Conservation (phyloP, 1,140 invertebrate species). For the Nasonia vitripennis region DNA sequence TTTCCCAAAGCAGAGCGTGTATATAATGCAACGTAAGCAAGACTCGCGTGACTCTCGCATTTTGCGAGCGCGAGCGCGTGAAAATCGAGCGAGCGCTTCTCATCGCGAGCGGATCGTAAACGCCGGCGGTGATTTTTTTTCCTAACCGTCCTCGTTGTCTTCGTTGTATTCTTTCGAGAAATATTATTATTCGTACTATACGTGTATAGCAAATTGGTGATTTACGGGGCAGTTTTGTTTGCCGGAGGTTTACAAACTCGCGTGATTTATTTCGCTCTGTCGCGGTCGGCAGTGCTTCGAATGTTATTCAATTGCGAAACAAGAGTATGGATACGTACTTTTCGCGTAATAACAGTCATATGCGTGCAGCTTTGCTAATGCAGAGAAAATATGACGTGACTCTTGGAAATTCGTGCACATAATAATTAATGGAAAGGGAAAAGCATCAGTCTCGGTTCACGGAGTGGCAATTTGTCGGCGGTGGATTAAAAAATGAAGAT, state of each 20-base stretch:
- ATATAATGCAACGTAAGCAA: not conserved
- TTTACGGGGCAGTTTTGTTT: not conserved
- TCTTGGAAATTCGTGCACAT: slow-evolving; percentile 6
- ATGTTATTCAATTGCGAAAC: not conserved
- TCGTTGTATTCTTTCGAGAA: not conserved
- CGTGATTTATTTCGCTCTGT: not conserved
- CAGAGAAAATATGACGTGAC: slow-evolving; percentile 15
- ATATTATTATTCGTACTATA: not conserved
- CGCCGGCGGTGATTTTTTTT: not conserved
- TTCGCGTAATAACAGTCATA: not conserved
- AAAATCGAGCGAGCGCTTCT: slow-evolving; percentile 25
- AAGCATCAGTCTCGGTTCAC: slow-evolving; percentile 17
- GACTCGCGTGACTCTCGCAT: slow-evolving; percentile 24
- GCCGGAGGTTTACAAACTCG: not conserved
- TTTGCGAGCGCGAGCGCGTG: not conserved
- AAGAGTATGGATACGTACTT: no score
- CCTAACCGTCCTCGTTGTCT: no score
- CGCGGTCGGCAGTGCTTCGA: not conserved
- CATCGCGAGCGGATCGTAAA: slow-evolving; percentile 5
- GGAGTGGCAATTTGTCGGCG: slow-evolving; percentile 19
- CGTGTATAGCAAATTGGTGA: not conserved
- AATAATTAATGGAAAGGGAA: slow-evolving; percentile 10
- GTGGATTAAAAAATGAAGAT: slow-evolving; percentile 27
- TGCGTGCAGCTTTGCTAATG: not conserved
- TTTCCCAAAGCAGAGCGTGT: slow-evolving; percentile 10